phyloP scores from a whole-genome alignment of 2,888 invertebrate genomes.

The Rapana venosa region DNA sequence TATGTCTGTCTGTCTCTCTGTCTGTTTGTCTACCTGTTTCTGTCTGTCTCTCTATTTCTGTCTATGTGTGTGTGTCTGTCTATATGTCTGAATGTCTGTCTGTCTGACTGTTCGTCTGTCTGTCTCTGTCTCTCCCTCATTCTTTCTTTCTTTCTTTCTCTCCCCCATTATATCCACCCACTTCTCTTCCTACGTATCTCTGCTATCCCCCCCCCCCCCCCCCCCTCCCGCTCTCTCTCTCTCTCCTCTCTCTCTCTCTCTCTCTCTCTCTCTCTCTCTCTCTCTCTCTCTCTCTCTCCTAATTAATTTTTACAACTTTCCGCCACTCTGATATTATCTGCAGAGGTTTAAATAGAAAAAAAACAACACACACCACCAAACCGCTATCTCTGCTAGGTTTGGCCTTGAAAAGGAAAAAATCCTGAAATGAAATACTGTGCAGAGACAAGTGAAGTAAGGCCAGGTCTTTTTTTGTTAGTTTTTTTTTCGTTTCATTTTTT shows the following conservation, averaged over 20 bases:
- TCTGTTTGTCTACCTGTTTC: background rate
- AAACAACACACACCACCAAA: too few species aligned
- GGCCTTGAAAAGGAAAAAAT: too few species aligned
- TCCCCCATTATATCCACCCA: background rate
- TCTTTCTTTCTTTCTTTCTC: background rate
- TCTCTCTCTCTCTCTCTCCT: background rate
- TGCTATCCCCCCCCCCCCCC: background rate
- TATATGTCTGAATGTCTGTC: background rate
- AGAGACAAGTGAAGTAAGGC: too few species aligned
- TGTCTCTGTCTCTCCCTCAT: background rate
- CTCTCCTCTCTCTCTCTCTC: background rate
- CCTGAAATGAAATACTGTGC: too few species aligned
- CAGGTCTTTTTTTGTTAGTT: too few species aligned
- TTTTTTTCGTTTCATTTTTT: too few species aligned
- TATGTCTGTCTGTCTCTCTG: background rate
- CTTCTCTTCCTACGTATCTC: too few species aligned
- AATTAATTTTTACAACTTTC: too few species aligned
- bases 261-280: background rate
- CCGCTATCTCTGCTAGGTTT: too few species aligned
- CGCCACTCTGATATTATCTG: too few species aligned
- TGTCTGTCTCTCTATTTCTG: background rate
- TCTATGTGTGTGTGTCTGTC: background rate
- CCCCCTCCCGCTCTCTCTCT: background rate
- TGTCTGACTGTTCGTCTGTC: background rate
- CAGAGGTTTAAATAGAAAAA: too few species aligned